phyloP scores from a whole-genome alignment of 2,113 vertebrate genomes.

The Lagenorhynchus albirostris region DNA sequence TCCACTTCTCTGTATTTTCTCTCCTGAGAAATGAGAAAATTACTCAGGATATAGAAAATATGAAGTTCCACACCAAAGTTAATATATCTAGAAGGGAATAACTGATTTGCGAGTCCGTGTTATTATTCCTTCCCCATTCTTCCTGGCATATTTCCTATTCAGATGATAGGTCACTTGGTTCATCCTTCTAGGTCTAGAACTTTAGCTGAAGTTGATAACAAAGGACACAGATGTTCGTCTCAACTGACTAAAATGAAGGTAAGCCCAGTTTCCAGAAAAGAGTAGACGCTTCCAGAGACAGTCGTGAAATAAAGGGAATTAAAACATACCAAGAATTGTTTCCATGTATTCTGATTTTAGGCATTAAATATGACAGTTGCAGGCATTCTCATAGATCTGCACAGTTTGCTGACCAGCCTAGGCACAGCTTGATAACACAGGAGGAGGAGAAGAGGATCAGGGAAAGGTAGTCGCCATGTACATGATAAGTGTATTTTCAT shows the following conservation, averaged over 20 bases:
- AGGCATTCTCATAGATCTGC: not conserved
- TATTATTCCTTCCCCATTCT: not conserved
- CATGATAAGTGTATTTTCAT: not conserved
- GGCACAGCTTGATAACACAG: not conserved
- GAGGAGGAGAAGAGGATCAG: not conserved
- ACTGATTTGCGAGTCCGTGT: not conserved
- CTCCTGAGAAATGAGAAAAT: slow-evolving; percentile 49
- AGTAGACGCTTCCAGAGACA: not conserved
- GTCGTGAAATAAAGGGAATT: not conserved
- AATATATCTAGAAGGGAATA: not conserved
- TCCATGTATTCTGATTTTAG: not conserved
- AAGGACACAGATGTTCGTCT: not conserved
- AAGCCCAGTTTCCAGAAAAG: not conserved
- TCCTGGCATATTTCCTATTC: not conserved
- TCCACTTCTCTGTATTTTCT: not conserved
- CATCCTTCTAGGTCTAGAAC: not conserved
- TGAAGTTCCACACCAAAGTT: not conserved
- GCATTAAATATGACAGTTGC: not conserved
- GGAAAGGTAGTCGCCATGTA: not conserved
- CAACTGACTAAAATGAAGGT: not conserved
- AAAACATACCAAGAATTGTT: not conserved
- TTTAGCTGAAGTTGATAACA: not conserved
- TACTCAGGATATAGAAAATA: slow-evolving; percentile 5
- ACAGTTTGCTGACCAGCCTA: not conserved
- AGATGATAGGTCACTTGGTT: not conserved